A percentile compares a stretch with the other conserved stretches of the same genome.
Conservation (phyloP, 2,888 invertebrate genomes). For the Horisme vitalbata region DNA sequence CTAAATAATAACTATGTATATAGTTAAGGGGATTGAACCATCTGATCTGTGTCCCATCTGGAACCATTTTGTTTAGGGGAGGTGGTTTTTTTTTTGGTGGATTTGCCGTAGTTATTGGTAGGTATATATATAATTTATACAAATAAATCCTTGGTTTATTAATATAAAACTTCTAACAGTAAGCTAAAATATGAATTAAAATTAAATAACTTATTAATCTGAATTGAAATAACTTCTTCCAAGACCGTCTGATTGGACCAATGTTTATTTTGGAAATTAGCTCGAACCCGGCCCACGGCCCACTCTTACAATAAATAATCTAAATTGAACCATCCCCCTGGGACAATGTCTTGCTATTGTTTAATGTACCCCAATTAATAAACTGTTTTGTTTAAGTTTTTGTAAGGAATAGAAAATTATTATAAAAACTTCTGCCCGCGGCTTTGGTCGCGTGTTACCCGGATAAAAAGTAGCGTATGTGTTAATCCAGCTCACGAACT, state of each 20-base stretch:
- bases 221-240: conserved; percentile 27
- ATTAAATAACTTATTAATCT: conserved; percentile 17
- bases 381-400: conserved; percentile 35
- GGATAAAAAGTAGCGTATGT: too few relatives aligned
- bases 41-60: too few relatives aligned
- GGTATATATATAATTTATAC: too few relatives aligned
- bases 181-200: neutral
- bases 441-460: too few relatives aligned
- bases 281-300: conserved; percentile 58
- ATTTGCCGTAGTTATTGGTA: too few relatives aligned
- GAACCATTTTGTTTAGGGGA: too few relatives aligned
- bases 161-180: neutral
- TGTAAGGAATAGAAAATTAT: conserved; percentile 13
- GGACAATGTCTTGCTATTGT: conserved; percentile 59
- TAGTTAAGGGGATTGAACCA: too few relatives aligned
- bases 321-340: conserved; percentile 68
- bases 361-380: conserved; percentile 73
- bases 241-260: conserved; percentile 66
- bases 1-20: too few relatives aligned
- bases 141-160: too few relatives aligned
- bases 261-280: conserved; percentile 82
- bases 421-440: too few relatives aligned
- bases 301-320: conserved; percentile 70
- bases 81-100: too few relatives aligned
- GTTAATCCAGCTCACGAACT: too few relatives aligned